Evolutionary conservation across 1,140 invertebrate genomes (phyloP).

Genomic region (Aporrectodea caliginosa): DNA sequence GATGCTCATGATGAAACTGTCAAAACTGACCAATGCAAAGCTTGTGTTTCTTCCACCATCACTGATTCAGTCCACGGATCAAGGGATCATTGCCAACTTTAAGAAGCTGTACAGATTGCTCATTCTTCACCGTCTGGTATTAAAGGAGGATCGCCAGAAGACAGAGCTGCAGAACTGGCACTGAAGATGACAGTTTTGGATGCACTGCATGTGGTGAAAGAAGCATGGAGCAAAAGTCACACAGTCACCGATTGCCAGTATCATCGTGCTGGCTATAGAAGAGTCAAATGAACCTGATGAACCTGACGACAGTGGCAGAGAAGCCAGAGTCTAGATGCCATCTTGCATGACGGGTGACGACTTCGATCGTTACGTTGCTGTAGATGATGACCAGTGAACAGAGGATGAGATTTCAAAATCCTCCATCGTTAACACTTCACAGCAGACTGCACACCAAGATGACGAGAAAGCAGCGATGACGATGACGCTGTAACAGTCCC

Average conservation of each 20-base stretch:
- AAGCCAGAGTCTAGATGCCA: too few relatives aligned
- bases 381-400: too few relatives aligned
- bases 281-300: background rate
- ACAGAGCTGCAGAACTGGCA: background rate
- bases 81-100: background rate
- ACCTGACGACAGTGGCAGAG: background rate
- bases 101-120: background rate
- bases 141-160: background rate
- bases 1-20: background rate
- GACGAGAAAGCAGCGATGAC: too few relatives aligned
- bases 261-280: background rate
- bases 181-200: background rate
- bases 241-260: background rate
- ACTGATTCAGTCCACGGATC: background rate
- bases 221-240: background rate
- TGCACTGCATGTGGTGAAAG: background rate
- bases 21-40: background rate
- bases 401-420: too few relatives aligned
- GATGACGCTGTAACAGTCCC: too few relatives aligned
- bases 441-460: too few relatives aligned
- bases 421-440: too few relatives aligned
- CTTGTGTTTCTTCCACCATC: background rate
- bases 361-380: too few relatives aligned
- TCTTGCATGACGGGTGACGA: too few relatives aligned
- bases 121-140: background rate